A percentile compares a stretch with the other conserved stretches of the same genome.
These are phyloP conservation scores for Chondrosia reniformis DNA, from an alignment of 37 sponge, comb jelly and placozoan genomes.

Conservation along the genomic window DNA sequence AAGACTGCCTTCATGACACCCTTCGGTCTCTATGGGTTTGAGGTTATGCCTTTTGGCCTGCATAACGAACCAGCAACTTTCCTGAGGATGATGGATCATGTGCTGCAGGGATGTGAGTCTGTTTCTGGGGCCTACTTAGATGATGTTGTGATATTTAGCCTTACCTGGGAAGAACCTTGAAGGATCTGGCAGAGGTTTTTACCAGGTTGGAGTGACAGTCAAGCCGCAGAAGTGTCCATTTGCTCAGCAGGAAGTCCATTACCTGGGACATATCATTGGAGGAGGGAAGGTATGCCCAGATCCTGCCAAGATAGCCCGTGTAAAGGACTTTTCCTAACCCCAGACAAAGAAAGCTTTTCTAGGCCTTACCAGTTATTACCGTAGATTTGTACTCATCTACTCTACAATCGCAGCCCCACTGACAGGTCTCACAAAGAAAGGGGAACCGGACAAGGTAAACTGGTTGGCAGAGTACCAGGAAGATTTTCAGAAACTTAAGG, in stretches of 20 bases:
- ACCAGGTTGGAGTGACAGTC: slow-evolving; percentile 20
- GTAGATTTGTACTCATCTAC: slow-evolving; percentile 18
- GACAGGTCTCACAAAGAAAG: slow-evolving; percentile 17
- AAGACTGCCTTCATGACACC: slow-evolving; percentile 55
- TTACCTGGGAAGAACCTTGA: slow-evolving; percentile 34
- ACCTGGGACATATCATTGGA: slow-evolving; percentile 34
- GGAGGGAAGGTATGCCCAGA: slow-evolving; percentile 23
- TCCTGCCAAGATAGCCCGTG: slow-evolving; percentile 19
- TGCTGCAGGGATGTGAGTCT: neutral
- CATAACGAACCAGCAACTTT: slow-evolving; percentile 56
- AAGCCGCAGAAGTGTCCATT: slow-evolving; percentile 22
- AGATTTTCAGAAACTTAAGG: slow-evolving; percentile 12
- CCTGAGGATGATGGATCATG: slow-evolving; percentile 24
- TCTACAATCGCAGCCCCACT: slow-evolving; percentile 38
- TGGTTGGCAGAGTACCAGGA: neutral
- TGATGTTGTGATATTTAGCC: slow-evolving; percentile 26
- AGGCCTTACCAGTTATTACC: slow-evolving; percentile 34
- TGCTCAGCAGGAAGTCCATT: neutral
- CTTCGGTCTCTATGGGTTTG: slow-evolving; percentile 44
- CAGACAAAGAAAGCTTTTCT: slow-evolving; percentile 27
- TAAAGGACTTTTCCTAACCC: slow-evolving; percentile 10
- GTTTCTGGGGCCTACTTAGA: slow-evolving; percentile 29
- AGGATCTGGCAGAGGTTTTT: slow-evolving; percentile 14
- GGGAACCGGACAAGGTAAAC: slow-evolving; percentile 3
- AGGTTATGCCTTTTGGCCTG: too few species aligned